Conservation (phyloP, 2,888 invertebrate genomes). For the Melieria picta region DNA sequence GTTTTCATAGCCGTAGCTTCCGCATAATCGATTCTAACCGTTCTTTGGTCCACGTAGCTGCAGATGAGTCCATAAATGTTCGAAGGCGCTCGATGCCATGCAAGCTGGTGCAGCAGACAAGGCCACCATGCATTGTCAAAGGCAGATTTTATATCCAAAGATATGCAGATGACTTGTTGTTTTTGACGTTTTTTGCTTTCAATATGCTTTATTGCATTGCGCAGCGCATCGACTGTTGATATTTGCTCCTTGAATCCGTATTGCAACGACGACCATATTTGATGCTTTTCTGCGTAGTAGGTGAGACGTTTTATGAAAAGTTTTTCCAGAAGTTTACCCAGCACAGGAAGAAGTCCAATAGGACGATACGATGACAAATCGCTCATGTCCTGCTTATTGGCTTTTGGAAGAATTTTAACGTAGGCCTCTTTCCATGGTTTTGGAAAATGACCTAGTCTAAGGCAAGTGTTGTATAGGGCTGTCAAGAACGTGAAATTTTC, state of each 20-base stretch:
- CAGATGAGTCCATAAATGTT: constrained; percentile 4
- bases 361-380: too few species aligned
- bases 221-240: background rate
- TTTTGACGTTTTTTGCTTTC: constrained; percentile 1
- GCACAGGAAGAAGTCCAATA: too few species aligned
- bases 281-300: background rate
- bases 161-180: background rate
- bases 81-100: background rate
- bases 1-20: background rate
- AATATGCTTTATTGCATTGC: background rate
- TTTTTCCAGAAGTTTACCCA: too few species aligned
- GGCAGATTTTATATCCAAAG: constrained; percentile 7
- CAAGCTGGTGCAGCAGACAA: background rate
- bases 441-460: background rate
- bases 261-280: background rate
- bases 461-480: background rate
- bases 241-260: constrained; percentile 1
- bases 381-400: too few species aligned
- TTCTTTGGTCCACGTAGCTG: constrained; percentile 1
- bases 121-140: constrained; percentile 19
- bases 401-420: too few species aligned
- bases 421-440: background rate
- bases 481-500: background rate
- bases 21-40: constrained; percentile 5
- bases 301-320: background rate